Base-by-base conservation (phyloP, 2,888 invertebrate genomes). In the Boloria selene region DNA sequence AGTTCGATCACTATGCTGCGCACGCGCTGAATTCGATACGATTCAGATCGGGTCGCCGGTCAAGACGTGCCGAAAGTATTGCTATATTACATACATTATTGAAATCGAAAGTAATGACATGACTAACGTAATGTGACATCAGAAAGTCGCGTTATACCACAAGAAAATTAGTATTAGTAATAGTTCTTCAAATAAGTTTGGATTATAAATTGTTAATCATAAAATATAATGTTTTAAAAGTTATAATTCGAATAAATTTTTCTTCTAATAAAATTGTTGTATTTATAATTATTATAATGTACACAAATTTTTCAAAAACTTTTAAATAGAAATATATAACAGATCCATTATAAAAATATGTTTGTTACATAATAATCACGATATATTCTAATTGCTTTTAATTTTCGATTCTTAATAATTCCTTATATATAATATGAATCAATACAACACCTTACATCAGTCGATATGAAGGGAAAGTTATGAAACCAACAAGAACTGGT, bases 1-100 rank as follows among this genome's bases (percentile, higher is more conserved):
- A 52, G 18, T 31, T 70, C 72, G 68, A 78, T 81, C 74, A 74
- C 72, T 74, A 86, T 85, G 84, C 86, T 75, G 73, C 71, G 74
- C 79, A 78, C 75, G 75, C 71, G 70, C 66, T 56, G 68, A 63
- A 63, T 74, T 68, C 58, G 61, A 70, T 68, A 59, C 74, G 77
- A 78, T 77, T 77, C 74, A 72, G 71, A 74, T 83, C 78, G 78
- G 79, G 68, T 70, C 66, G 70, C 50, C 47, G 42, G 31, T 38
- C 17, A 67, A 61, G 66, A 72, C 73, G 74, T 68, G 72, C 71
- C 73, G 70, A 71, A 72, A 70, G 70, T 70, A 69, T 31, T 70
- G 53, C 51, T 69, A 38, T 64, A 59, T 63, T 47, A 64, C 68
- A 73, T 72, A 61, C 71, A 67, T 70, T 67, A 72, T 65, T 66